Percentiles rank a stretch among this genome's conserved stretches.
These are phyloP conservation scores for Otis tarda DNA, from an alignment of 2,113 vertebrate species.

Conservation along the genomic window DNA sequence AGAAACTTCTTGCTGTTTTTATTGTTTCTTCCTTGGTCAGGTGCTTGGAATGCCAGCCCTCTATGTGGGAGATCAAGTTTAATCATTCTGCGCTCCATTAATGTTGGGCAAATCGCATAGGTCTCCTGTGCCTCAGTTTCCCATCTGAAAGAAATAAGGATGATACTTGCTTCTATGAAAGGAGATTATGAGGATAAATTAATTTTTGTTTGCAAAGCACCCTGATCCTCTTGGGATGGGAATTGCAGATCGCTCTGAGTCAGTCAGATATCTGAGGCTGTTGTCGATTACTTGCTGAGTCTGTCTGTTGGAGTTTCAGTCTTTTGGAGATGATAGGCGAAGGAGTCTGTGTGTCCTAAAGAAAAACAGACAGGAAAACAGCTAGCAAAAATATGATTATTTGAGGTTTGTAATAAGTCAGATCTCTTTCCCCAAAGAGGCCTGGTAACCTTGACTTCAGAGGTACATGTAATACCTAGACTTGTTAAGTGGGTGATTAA, in stretches of 20 bases:
- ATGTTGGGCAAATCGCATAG: neutral
- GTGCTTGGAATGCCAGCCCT: neutral
- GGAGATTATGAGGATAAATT: neutral
- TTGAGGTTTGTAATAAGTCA: neutral
- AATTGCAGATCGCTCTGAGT: neutral
- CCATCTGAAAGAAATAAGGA: neutral
- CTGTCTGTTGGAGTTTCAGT: neutral
- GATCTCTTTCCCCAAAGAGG: neutral
- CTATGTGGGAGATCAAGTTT: neutral
- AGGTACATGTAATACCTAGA: neutral
- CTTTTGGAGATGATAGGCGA: neutral
- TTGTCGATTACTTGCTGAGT: neutral
- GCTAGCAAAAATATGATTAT: neutral
- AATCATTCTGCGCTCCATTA: neutral
- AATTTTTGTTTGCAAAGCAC: neutral
- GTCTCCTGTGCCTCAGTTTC: neutral
- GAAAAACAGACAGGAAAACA: neutral
- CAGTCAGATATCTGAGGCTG: neutral
- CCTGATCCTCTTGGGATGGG: neutral
- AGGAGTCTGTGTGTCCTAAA: neutral
- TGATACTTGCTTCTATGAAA: neutral
- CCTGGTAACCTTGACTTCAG: neutral
- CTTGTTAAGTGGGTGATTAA: neutral
- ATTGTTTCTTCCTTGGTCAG: neutral
- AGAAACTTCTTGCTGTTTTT: neutral